Evolutionary conservation across 2,113 vertebrate genomes (phyloP), one percentile per base, ranked within the genome.

Genomic region (Corydoras sp.): DNA sequence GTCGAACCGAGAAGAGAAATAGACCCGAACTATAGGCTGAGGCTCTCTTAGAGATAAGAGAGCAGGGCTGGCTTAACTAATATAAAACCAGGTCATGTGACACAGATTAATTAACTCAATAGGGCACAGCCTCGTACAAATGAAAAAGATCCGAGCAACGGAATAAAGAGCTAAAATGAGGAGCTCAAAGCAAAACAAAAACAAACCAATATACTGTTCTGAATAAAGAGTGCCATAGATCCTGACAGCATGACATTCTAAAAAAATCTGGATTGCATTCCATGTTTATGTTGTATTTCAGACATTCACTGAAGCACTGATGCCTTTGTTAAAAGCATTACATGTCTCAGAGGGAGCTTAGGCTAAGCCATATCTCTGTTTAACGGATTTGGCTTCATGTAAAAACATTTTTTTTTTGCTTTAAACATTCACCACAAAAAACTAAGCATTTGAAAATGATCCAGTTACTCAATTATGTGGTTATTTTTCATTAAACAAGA

Each of bases 391-490:
- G 62, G 4, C 58, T 51, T 72, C 58, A 53, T 53, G 51, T 53
- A 53, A 14, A 12, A 53, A 10, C 14, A 11, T 50, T 51, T 76
- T 24, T 76, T 24, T 13, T 62, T 66, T 62, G 0, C 15, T 68
- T 62, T 68, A 48, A 55, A 66, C 32, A 63, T 80, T 62, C 73
- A 61, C 59, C 74, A 53, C 18, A 50, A 48, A 64, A 24, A 24
- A 24, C 1, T n/a, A 24, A 24, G 18, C 68, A 43, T 69, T 65
- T 77, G 74, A 71, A 76, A 72, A 61, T 65, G 69, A 74, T 78
- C 56, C 61, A 76, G 53, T 15, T 32, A 81, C 65, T 69, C 69
- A 50, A 49, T 43, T 43, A 43, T 43, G 35, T 43, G 35, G 35
- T 8, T 43, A 43, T 5, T 43, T 43, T 43, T 43, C 7, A 43